Evolutionary conservation across 2,113 vertebrate species (phyloP).

Genomic region (Myanophis thanlyinensis): DNA sequence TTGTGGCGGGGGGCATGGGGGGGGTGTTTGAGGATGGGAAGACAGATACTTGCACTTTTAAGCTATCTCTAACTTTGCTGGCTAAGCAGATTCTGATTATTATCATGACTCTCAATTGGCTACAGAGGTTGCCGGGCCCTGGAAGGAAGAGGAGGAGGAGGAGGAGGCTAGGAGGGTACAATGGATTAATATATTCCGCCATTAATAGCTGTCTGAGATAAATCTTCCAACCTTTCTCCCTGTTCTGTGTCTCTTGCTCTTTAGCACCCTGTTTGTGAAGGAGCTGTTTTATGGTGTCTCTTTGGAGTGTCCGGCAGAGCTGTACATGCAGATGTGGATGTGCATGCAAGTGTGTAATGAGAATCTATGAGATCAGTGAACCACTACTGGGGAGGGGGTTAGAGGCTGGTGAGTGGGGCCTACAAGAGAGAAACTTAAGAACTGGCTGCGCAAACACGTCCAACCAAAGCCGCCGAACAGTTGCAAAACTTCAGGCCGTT

Average conservation of each 20-base stretch:
- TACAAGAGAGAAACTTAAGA: not conserved
- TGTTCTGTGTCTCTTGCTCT: not conserved
- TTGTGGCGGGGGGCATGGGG: too few species aligned
- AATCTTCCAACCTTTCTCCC: conserved; percentile 15
- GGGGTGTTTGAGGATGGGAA: not conserved
- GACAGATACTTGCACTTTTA: conserved; percentile 31
- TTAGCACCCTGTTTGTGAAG: conserved; percentile 33
- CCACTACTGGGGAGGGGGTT: not conserved
- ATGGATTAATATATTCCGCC: conserved; percentile 38
- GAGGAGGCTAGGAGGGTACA: not conserved
- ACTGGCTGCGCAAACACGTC: not conserved
- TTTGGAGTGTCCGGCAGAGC: not conserved
- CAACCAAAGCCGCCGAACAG: not conserved
- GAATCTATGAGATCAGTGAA: not conserved
- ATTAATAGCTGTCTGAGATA: conserved; percentile 2
- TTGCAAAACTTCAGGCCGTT: not conserved
- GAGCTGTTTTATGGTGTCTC: conserved; percentile 18
- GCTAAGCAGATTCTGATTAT: conserved; percentile 52
- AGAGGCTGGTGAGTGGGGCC: not conserved
- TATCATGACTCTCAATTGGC: conserved; percentile 47
- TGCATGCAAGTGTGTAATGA: not conserved
- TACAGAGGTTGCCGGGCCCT: conserved; percentile 15
- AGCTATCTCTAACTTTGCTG: conserved; percentile 39
- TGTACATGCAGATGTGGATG: not conserved
- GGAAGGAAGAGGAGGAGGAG: not conserved